Evolutionary conservation across 1,140 invertebrate species (phyloP).

Genomic region (Idris sp.): DNA sequence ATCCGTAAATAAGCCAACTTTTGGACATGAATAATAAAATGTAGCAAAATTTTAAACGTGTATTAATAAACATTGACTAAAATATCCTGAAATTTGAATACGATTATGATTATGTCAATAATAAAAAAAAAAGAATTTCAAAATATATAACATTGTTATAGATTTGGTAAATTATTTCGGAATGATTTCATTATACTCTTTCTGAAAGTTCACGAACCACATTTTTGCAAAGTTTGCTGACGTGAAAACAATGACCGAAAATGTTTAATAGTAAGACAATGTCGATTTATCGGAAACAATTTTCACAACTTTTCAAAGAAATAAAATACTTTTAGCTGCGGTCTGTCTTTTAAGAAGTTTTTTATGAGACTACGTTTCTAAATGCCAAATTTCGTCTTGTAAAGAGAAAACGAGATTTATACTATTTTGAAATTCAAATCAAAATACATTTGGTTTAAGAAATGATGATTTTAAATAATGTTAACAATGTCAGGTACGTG

Average conservation of each 20-base stretch:
- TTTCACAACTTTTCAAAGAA: conserved; percentile 12
- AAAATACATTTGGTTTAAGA: not conserved
- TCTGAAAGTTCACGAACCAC: conserved; percentile 12
- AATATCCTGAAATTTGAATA: conserved; percentile 11
- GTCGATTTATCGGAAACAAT: conserved; percentile 18
- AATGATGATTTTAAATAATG: conserved; percentile 20
- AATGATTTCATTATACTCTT: not conserved
- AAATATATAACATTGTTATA: not conserved
- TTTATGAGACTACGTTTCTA: too few species aligned
- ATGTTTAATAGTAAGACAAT: conserved; percentile 39
- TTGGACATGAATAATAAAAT: conserved; percentile 21
- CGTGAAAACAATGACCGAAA: conserved; percentile 14
- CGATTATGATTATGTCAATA: too few species aligned
- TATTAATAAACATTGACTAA: conserved; percentile 27
- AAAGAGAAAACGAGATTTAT: too few species aligned
- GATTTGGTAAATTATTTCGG: conserved; percentile 15
- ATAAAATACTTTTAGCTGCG: conserved; percentile 14
- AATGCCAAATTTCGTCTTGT: conserved; percentile 17
- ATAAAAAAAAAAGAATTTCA: too few species aligned
- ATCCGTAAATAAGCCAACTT: conserved; percentile 26
- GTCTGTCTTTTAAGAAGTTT: too few species aligned
- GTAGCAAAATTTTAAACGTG: too few species aligned
- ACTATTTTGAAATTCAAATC: conserved; percentile 26
- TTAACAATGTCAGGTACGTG: conserved; percentile 5
- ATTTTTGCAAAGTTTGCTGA: conserved; percentile 16